Conservation (phyloP, 2,888 invertebrate genomes). For the Rotaria sp. region DNA sequence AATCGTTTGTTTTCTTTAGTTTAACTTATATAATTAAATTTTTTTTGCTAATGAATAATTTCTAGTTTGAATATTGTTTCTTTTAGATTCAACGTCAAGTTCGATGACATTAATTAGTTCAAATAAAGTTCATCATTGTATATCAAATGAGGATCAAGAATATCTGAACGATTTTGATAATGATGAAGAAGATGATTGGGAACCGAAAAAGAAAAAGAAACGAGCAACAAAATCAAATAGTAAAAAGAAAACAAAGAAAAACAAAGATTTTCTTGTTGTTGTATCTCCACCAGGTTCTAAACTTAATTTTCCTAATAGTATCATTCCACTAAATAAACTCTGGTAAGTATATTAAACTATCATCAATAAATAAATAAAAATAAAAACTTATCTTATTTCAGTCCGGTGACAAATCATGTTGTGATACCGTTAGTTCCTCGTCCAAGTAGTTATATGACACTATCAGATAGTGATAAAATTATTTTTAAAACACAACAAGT, state of each 20-base stretch:
- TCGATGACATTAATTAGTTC: neutral
- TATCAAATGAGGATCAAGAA: neutral
- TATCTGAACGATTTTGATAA: neutral
- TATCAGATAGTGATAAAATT: neutral
- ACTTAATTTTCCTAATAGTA: neutral
- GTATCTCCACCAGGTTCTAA: neutral
- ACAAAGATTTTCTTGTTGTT: neutral
- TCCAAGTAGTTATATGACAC: neutral
- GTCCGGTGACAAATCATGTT: neutral
- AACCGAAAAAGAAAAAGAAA: neutral
- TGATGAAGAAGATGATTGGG: slow-evolving; percentile 16
- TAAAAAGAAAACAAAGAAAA: neutral
- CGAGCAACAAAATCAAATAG: neutral
- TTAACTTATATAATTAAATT: no score
- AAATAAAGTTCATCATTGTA: neutral
- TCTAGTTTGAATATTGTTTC: neutral
- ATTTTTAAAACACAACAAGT: neutral
- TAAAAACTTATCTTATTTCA: neutral
- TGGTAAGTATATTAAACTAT: neutral
- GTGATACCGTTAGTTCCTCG: neutral
- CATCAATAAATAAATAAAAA: no score
- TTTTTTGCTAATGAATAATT: no score
- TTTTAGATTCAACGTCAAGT: slow-evolving; percentile 17
- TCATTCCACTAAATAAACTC: neutral
- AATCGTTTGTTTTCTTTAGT: no score